Conservation (phyloP, 1,140 invertebrate genomes). For the Solenopsis fugax region DNA sequence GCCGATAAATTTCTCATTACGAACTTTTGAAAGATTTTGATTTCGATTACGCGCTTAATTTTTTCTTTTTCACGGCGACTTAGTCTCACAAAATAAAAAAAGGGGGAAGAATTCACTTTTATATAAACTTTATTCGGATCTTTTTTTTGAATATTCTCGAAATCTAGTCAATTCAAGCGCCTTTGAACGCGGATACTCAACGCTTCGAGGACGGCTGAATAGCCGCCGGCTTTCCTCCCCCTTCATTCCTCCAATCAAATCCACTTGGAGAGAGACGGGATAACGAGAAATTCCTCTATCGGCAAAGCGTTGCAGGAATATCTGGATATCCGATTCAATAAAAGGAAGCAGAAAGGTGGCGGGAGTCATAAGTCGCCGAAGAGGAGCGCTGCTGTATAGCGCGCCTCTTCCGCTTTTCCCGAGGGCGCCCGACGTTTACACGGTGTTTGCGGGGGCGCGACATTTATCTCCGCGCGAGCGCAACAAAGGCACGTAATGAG, state of each 20-base stretch:
- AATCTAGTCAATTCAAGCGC: slow-evolving; percentile 66
- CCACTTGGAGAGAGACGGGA: slow-evolving; percentile 69
- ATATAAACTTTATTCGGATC: slow-evolving; percentile 57
- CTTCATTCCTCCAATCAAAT: slow-evolving; percentile 64
- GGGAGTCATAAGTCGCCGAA: slow-evolving; percentile 56
- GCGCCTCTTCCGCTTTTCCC: slow-evolving; percentile 49
- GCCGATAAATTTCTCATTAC: slow-evolving; percentile 1
- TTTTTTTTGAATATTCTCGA: slow-evolving; percentile 52
- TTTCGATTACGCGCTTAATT: slow-evolving; percentile 30
- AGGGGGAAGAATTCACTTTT: slow-evolving; percentile 26
- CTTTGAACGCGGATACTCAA: slow-evolving; percentile 65
- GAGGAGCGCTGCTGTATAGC: slow-evolving; percentile 35
- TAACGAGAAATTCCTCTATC: slow-evolving; percentile 68
- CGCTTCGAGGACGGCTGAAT: slow-evolving; percentile 58
- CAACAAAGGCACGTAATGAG: slow-evolving; percentile 85
- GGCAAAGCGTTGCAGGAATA: slow-evolving; percentile 46
- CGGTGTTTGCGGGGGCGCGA: slow-evolving; percentile 69
- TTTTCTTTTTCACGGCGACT: slow-evolving; percentile 3
- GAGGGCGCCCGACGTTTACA: slow-evolving; percentile 66
- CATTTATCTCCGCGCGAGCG: slow-evolving; percentile 71
- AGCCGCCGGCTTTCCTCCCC: slow-evolving; percentile 21
- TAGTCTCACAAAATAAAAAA: slow-evolving; percentile 33
- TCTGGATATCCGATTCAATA: slow-evolving; percentile 58
- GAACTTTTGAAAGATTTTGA: slow-evolving; percentile 19
- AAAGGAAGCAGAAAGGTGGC: slow-evolving; percentile 60